Evolutionary conservation across 1,140 invertebrate species (phyloP).

Genomic region (Penaeus vannamei): DNA sequence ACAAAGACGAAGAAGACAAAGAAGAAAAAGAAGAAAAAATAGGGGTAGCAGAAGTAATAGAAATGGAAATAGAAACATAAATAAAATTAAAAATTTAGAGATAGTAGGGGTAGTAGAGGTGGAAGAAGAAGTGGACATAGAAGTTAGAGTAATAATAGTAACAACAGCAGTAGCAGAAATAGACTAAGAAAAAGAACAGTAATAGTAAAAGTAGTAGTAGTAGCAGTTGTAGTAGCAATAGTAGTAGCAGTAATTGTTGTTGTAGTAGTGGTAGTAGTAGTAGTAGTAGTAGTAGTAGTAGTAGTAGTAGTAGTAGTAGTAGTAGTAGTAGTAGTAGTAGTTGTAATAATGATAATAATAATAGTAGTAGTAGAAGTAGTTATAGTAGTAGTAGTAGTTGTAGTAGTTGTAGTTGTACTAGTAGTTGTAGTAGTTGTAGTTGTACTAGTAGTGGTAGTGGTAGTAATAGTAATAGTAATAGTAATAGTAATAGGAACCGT

Average conservation of each 20-base stretch:
- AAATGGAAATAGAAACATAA: no score
- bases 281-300: background rate
- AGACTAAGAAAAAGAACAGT: no score
- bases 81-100: background rate
- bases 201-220: conserved; percentile 1
- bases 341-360: background rate
- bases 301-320: background rate
- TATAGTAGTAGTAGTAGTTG: background rate
- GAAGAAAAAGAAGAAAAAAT: no score
- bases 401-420: background rate
- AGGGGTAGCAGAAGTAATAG: no score
- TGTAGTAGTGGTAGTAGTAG: background rate
- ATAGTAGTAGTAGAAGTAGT: background rate
- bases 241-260: background rate
- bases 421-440: no score
- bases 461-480: no score
- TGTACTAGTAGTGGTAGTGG: no score
- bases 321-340: background rate
- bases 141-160: background rate
- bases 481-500: no score
- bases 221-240: background rate
- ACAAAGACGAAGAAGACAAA: no score
- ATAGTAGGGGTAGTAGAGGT: background rate
- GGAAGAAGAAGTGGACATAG: background rate
- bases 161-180: conserved; percentile 3